Base-by-base conservation (phyloP, 2,113 vertebrate genomes). In the Pterophyllum scalare region DNA sequence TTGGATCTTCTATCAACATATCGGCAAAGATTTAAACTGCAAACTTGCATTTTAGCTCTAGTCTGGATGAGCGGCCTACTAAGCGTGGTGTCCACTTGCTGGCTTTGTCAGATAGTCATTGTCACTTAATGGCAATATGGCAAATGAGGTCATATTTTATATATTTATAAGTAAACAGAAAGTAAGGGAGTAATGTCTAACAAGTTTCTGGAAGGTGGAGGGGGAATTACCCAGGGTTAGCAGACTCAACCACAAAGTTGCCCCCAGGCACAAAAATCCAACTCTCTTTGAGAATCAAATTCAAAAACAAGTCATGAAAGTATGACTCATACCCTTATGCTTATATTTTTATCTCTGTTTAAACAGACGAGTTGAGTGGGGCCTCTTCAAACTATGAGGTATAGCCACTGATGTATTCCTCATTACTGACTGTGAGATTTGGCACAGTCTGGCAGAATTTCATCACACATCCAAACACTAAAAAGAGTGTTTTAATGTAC, bases 381-480 rank as follows among this genome's bases (percentile, higher is more conserved):
- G 72, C 75, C 88, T 78, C 72, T 81, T 62, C 74, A 85, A 91
- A 75, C 72, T 11, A 62, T 57, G 58, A 84, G 75, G 75, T 72
- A 57, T 59, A 84, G 79, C 40, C 74, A 88, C 40, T 79, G 82
- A 89, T 89, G 82, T 79, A 58, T 80, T 57, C 26, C 78, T 91
- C 59, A 74, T 88, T 94, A 91, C 83, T 93, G 90, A 89, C 87
- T 91, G 92, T 83, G 87, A 94, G 76, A 94, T 93, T 90, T 91
- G 83, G 82, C 88, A 91, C 43, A 59, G 86, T 61, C 65, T 65
- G 84, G 77, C 75, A 80, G 83, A 90, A 93, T 92, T 89, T 81
- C 77, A 78, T 79, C 79, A 82, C 35, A 59, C 54, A 89, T 80
- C 35, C 22, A 46, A 86, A 82, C 78, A 61, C 72, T 58, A 86